phyloP scores from a whole-genome alignment of 2,888 invertebrate species.

The Ophioninae sp. region DNA sequence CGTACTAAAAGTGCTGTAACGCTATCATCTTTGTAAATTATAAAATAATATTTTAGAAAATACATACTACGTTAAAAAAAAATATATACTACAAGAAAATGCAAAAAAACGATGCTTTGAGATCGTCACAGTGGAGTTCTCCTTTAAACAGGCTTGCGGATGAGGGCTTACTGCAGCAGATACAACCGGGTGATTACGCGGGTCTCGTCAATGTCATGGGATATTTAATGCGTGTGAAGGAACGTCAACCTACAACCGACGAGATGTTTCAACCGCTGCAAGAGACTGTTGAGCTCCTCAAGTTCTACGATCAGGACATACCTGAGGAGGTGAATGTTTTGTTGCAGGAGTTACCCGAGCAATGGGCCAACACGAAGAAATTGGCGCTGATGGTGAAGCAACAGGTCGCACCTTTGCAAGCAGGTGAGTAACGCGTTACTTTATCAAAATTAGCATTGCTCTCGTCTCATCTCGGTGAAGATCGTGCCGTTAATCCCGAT shows the following conservation, averaged over 20 bases:
- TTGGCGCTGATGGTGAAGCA: conserved; percentile 95
- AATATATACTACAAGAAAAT: too few species aligned
- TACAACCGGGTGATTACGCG: conserved; percentile 92
- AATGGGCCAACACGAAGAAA: conserved; percentile 97
- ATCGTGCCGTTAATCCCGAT: conserved; percentile 57
- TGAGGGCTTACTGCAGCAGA: conserved; percentile 87
- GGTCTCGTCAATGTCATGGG: conserved; percentile 97
- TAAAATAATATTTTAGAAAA: too few species aligned
- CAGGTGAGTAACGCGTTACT: conserved; percentile 80
- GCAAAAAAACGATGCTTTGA: too few species aligned
- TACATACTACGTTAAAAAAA: too few species aligned
- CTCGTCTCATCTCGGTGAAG: neutral
- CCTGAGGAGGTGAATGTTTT: conserved; percentile 97
- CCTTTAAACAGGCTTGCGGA: conserved; percentile 84
- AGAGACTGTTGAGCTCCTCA: conserved; percentile 95
- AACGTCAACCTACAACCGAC: conserved; percentile 92
- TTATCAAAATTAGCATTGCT: neutral
- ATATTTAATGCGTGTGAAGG: conserved; percentile 95
- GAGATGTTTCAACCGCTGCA: conserved; percentile 97
- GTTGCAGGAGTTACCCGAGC: conserved; percentile 95
- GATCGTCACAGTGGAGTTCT: neutral
- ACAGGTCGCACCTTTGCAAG: conserved; percentile 96
- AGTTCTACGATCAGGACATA: conserved; percentile 97
- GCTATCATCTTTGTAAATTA: too few species aligned
- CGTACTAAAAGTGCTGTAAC: too few species aligned